These are phyloP conservation scores for Drosophila parvula DNA, from an alignment of 1,140 invertebrate genomes.

Conservation along the genomic window DNA sequence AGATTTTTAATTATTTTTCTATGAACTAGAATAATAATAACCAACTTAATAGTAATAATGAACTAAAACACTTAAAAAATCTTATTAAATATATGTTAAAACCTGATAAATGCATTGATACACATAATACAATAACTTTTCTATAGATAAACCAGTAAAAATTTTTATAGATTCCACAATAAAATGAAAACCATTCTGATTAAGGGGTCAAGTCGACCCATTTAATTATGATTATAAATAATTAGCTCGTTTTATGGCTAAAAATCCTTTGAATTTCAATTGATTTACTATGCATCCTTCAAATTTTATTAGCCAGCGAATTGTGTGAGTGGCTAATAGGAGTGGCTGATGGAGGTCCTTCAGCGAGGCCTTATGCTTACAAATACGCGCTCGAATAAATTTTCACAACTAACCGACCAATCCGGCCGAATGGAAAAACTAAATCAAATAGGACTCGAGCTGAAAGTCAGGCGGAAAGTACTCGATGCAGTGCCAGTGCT, in stretches of 20 bases:
- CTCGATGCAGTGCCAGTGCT: constrained; percentile 47
- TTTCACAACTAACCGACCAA: constrained; percentile 54
- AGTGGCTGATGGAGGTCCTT: constrained; percentile 26
- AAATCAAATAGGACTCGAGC: constrained; percentile 71
- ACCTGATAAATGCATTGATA: not conserved
- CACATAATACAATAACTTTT: not conserved
- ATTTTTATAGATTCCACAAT: not conserved
- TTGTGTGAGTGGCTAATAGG: not conserved
- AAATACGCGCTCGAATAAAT: constrained; percentile 69
- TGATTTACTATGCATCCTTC: constrained; percentile 9
- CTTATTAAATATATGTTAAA: not conserved
- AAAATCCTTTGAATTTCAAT: constrained; percentile 13
- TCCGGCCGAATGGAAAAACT: constrained; percentile 57
- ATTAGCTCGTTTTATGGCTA: not conserved
- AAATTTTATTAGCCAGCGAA: constrained; percentile 3
- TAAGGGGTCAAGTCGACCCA: not conserved
- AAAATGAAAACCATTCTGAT: not conserved
- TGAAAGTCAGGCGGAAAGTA: constrained; percentile 63
- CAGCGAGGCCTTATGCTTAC: constrained; percentile 46
- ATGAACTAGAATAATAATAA: too few relatives aligned
- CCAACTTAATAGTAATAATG: too few relatives aligned
- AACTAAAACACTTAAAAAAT: not conserved
- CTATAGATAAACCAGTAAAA: not conserved
- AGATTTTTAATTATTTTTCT: too few relatives aligned
- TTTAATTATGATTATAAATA: constrained; percentile 5